Conservation (phyloP, 1,140 invertebrate species). For the Adelges cooleyi region DNA sequence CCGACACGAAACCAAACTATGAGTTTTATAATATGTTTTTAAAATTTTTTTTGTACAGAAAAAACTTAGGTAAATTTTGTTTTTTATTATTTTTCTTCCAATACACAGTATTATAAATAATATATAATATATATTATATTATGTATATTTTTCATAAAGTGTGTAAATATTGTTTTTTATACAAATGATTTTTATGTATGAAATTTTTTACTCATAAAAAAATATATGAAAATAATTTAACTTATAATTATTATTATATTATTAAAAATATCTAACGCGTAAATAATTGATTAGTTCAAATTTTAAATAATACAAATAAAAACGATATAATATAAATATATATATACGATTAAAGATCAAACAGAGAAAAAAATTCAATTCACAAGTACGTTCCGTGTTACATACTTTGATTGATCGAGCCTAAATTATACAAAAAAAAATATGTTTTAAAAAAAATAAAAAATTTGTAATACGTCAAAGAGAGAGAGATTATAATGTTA, state of each 20-base stretch:
- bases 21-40: too few species aligned
- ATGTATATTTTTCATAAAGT: not conserved
- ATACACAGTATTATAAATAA: not conserved
- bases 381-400: too few species aligned
- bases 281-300: slow-evolving; percentile 12
- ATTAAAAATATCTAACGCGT: not conserved
- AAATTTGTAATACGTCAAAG: not conserved
- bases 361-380: too few species aligned
- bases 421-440: slow-evolving; percentile 18
- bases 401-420: slow-evolving; percentile 13
- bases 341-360: too few species aligned
- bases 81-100: not conserved
- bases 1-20: slow-evolving; percentile 35
- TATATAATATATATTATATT: not conserved
- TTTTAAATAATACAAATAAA: not conserved
- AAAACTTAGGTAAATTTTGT: slow-evolving; percentile 1
- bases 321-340: slow-evolving; percentile 20
- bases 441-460: not conserved
- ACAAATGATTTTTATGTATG: not conserved
- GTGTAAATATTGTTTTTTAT: slow-evolving; percentile 23
- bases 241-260: not conserved
- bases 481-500: not conserved
- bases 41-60: not conserved
- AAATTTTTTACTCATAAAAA: not conserved
- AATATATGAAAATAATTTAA: too few species aligned